These are phyloP conservation scores for Cheilosia scutellata DNA, from an alignment of 2,888 invertebrate genomes.

Conservation along the genomic window DNA sequence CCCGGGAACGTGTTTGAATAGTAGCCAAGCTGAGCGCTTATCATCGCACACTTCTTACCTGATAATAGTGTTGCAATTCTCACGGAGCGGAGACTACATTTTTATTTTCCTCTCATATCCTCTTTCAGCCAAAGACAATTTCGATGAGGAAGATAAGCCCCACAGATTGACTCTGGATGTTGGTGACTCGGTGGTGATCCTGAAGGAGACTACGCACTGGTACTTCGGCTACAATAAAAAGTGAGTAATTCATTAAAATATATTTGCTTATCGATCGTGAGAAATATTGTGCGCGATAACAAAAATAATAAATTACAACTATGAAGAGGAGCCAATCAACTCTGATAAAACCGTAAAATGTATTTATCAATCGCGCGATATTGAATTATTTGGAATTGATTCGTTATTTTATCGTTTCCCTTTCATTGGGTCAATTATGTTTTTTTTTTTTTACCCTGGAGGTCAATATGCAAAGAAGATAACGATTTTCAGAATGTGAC, in stretches of 20 bases:
- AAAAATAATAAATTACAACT: neutral
- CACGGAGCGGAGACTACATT: neutral
- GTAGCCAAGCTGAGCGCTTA: slow-evolving; percentile 35
- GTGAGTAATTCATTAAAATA: slow-evolving; percentile 79
- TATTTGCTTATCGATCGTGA: slow-evolving; percentile 8
- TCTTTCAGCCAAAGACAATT: slow-evolving; percentile 83
- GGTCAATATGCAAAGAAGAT: slow-evolving; percentile 69
- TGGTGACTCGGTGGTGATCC: slow-evolving; percentile 83
- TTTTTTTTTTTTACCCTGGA: slow-evolving; percentile 30
- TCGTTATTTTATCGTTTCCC: neutral
- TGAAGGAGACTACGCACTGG: slow-evolving; percentile 83
- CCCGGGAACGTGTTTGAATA: slow-evolving; percentile 45
- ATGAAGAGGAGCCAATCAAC: slow-evolving; percentile 5
- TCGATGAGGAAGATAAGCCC: slow-evolving; percentile 83
- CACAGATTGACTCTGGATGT: slow-evolving; percentile 83
- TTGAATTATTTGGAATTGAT: slow-evolving; percentile 44
- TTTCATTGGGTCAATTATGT: slow-evolving; percentile 70
- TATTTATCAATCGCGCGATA: slow-evolving; percentile 42
- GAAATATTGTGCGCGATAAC: slow-evolving; percentile 22
- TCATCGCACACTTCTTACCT: slow-evolving; percentile 23
- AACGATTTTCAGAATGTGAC: slow-evolving; percentile 51
- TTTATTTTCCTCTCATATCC: neutral
- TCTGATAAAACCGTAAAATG: slow-evolving; percentile 33
- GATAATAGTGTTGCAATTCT: neutral
- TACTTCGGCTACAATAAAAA: slow-evolving; percentile 84